A percentile compares a stretch with the other conserved stretches of the same genome.
phyloP scores from a whole-genome alignment of 2,113 vertebrate genomes.

The Sinocyclocheilus grahami region DNA sequence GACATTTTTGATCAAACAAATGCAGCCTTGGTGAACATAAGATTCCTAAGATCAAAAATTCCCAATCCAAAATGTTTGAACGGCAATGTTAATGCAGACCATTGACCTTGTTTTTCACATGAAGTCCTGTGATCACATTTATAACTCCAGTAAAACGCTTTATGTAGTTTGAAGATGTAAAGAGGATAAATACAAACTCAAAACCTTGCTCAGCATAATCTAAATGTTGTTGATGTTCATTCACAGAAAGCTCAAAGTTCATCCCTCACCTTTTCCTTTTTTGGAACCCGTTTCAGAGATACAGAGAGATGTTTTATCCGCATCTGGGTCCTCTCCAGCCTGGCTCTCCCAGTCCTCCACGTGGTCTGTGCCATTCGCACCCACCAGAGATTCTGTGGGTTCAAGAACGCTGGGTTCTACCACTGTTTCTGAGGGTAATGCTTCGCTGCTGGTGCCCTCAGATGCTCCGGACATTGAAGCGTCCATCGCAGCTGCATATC shows the following conservation, averaged over 20 bases:
- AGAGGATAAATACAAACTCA: neutral
- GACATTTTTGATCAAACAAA: slow-evolving; percentile 23
- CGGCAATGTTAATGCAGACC: slow-evolving; percentile 22
- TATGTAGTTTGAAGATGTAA: neutral
- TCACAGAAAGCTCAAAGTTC: neutral
- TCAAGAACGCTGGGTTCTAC: slow-evolving; percentile 43
- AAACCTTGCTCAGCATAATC: neutral
- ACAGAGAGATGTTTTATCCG: slow-evolving; percentile 83
- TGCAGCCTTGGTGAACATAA: neutral
- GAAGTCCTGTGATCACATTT: slow-evolving; percentile 20
- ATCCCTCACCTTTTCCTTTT: slow-evolving; percentile 86
- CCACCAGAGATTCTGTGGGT: slow-evolving; percentile 59
- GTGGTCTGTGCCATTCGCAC: slow-evolving; percentile 64
- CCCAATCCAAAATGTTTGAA: neutral
- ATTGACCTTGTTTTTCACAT: neutral
- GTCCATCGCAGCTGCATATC: slow-evolving; percentile 91
- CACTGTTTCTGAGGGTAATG: slow-evolving; percentile 30
- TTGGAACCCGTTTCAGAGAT: slow-evolving; percentile 83
- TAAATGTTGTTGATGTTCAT: neutral
- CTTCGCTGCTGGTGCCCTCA: slow-evolving; percentile 49
- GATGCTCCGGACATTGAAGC: slow-evolving; percentile 72
- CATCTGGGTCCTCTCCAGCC: slow-evolving; percentile 73
- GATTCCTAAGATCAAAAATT: neutral
- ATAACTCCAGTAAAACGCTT: neutral
- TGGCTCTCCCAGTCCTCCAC: slow-evolving; percentile 78